Percentiles rank a stretch among this genome's conserved stretches.
Conservation (phyloP, 2,797 vertebrate species). For the Darevskia nairensis region DNA sequence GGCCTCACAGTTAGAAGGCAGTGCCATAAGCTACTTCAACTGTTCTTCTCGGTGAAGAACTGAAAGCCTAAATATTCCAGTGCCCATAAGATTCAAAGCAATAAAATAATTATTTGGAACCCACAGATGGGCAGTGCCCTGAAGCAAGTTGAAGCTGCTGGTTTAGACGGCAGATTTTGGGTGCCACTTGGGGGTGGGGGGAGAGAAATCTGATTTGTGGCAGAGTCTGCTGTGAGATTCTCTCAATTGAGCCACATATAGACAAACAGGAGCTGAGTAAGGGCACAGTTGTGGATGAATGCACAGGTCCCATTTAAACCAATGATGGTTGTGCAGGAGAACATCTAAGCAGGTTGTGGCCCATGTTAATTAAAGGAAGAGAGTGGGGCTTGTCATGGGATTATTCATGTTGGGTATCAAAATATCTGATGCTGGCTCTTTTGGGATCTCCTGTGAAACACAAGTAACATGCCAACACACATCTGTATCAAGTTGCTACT, state of each 20-base stretch:
- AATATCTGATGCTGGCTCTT: too few relatives aligned
- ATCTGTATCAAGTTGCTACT: neutral
- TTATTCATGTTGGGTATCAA: neutral
- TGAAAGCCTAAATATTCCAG: neutral
- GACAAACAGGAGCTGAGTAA: neutral
- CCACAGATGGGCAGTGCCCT: neutral
- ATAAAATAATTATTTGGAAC: neutral
- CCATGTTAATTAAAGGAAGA: neutral
- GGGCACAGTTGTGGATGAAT: neutral
- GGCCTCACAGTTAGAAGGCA: neutral
- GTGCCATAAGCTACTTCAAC: neutral
- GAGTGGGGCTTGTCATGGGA: neutral
- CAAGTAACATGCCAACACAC: neutral
- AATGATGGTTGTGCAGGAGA: neutral
- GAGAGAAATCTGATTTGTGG: too few relatives aligned
- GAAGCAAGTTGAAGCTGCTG: neutral
- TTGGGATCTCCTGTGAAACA: neutral
- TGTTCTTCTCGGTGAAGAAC: neutral
- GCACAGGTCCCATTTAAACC: neutral
- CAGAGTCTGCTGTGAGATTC: too few relatives aligned
- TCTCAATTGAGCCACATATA: neutral
- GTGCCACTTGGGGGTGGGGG: rapidly evolving
- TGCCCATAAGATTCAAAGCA: neutral
- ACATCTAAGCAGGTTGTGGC: neutral
- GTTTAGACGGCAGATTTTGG: neutral